Evolutionary conservation across 1,140 invertebrate genomes (phyloP).

Genomic region (Drosophila auraria): DNA sequence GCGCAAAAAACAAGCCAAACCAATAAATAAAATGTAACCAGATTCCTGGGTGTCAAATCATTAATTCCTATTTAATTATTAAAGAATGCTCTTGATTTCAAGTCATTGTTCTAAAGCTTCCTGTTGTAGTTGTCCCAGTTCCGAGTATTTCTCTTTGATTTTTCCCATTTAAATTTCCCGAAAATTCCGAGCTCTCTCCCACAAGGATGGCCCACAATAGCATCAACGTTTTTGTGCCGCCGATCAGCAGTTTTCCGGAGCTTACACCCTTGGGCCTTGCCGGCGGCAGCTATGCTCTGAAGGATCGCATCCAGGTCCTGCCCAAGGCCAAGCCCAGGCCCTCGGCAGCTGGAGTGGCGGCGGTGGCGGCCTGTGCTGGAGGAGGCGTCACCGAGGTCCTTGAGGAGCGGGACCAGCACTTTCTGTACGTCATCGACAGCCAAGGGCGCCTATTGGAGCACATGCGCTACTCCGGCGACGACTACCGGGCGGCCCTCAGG

Average conservation of each 20-base stretch:
- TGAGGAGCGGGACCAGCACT: constrained; percentile 31
- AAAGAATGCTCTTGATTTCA: not conserved
- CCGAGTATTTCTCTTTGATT: not conserved
- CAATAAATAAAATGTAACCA: constrained; percentile 9
- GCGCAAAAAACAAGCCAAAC: not conserved
- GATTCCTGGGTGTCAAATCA: constrained; percentile 10
- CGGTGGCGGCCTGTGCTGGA: too few relatives aligned
- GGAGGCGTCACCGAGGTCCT: not conserved
- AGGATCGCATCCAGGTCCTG: constrained; percentile 19
- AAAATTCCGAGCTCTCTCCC: not conserved
- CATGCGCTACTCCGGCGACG: constrained; percentile 52
- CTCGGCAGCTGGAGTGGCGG: too few relatives aligned
- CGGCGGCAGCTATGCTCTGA: not conserved
- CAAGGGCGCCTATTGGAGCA: constrained; percentile 53
- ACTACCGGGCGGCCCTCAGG: constrained; percentile 53
- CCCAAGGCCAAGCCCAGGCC: constrained; percentile 3
- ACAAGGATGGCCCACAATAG: constrained; percentile 15
- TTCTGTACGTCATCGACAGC: constrained; percentile 47
- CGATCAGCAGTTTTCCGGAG: constrained; percentile 47
- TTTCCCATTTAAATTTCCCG: not conserved
- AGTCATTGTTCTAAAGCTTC: not conserved
- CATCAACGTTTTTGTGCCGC: constrained; percentile 48
- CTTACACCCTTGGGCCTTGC: not conserved
- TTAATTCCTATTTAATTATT: constrained; percentile 3
- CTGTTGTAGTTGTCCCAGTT: not conserved